Percentiles rank a stretch among this genome's conserved stretches.
These are phyloP conservation scores for Hippocampus barbouri DNA, from an alignment of 2,113 vertebrate species.

Conservation along the genomic window DNA sequence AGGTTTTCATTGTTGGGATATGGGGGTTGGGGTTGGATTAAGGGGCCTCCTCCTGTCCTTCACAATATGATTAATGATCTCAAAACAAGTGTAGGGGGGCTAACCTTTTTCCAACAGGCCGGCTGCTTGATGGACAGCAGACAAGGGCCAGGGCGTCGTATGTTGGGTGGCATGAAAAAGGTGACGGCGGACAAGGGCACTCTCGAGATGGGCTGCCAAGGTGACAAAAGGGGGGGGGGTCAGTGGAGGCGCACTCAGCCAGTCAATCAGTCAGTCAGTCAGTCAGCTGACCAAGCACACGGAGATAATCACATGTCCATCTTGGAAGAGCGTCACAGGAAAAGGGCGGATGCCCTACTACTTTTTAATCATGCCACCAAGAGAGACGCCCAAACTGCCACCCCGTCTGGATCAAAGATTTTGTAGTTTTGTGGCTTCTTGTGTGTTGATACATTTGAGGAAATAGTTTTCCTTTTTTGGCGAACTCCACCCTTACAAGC, in stretches of 20 bases:
- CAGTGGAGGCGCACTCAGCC: conserved; percentile 45
- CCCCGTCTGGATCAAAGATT: conserved; percentile 53
- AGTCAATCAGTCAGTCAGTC: conserved; percentile 29
- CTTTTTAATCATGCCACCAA: conserved; percentile 57
- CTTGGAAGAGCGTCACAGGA: conserved; percentile 22
- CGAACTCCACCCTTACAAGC: conserved; percentile 51
- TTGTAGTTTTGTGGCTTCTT: conserved; percentile 25
- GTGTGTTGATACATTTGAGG: conserved; percentile 41
- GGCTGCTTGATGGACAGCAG: conserved; percentile 65
- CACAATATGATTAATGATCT: conserved; percentile 83
- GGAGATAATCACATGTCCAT: conserved; percentile 29
- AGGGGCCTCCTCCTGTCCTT: conserved; percentile 78
- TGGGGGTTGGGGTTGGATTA: conserved; percentile 71
- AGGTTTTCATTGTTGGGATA: conserved; percentile 2
- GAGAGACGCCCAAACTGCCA: conserved; percentile 28
- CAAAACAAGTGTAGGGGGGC: conserved; percentile 59
- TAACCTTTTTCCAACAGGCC: conserved; percentile 67
- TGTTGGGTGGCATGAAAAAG: conserved; percentile 52
- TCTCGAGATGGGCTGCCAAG: conserved; percentile 37
- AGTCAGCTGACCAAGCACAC: conserved; percentile 29
- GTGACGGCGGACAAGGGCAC: conserved; percentile 32
- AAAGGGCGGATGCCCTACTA: conserved; percentile 47
- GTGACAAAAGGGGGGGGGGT: conserved; percentile 39
- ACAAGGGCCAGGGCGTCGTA: conserved; percentile 46
- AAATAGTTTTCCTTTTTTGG: conserved; percentile 46